Evolutionary conservation across 2,113 vertebrate genomes (phyloP), one percentile per base, ranked within the genome.

Genomic region (Castor canadensis): DNA sequence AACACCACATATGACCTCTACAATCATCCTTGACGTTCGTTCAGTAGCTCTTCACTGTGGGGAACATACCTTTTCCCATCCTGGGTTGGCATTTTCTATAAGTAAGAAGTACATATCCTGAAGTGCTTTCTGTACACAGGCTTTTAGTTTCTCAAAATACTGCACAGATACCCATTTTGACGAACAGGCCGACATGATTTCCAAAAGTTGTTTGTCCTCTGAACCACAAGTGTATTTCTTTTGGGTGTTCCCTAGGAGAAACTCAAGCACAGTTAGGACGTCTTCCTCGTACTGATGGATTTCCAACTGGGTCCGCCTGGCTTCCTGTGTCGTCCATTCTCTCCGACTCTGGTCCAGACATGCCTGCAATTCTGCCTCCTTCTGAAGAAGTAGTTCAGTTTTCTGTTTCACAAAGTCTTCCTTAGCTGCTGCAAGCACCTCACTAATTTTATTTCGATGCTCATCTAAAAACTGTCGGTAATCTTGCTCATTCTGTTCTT

Each of bases 401-500:
- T 98, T 99, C 83, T 99, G 99, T 95, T 98, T 98, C 64, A 97
- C 97, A 45, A 98, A 98, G 72, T 99, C 99, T 93, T 98, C 98
- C 94, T 98, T 98, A 66, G 98, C 98, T 83, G 98, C 97, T 58
- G 98, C 95, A 95, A 99, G 97, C 43, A 98, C 98, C 90, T 99
- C 98, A 80, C 98, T 98, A 97, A 99, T 98, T 97, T 98, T 98
- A 93, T 96, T 98, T 69, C 97, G 97, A 47, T 99, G 99, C 86
- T 99, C 99, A 79, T 99, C 98, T 90, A 99, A 97, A 98, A 99
- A 99, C 0, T 97, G 94, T 38, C 98, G 97, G 94, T 99, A 99
- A 86, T 98, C 98, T 95, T 98, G 98, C 83, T 99, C 99, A 30
- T 98, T 99, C 96, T 98, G 98, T 38, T 97, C 96, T 95, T 98